Evolutionary conservation across 2,797 vertebrate genomes (phyloP).

Genomic region (Enteromius afrohamiltoni): DNA sequence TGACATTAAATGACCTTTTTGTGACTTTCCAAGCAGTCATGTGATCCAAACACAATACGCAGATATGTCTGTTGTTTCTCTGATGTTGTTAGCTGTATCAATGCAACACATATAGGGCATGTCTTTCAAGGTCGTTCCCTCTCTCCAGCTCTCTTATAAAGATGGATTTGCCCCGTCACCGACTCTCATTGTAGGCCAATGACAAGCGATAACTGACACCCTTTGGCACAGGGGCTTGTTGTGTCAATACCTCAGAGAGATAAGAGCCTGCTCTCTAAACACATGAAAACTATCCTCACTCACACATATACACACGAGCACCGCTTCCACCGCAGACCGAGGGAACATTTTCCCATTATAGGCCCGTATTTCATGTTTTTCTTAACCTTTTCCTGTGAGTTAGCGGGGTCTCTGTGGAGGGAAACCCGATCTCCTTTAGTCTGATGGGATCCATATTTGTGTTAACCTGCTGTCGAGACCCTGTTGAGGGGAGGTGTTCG

Average conservation of each 20-base stretch:
- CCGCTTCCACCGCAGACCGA: slow-evolving; percentile 9
- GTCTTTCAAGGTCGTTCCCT: slow-evolving; percentile 49
- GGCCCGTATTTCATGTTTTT: slow-evolving; percentile 39
- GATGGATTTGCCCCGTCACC: slow-evolving; percentile 47
- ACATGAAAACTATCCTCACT: slow-evolving; percentile 31
- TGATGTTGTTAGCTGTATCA: slow-evolving; percentile 51
- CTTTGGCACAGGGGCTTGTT: slow-evolving; percentile 42
- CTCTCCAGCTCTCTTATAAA: slow-evolving; percentile 28
- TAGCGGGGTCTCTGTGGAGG: slow-evolving; percentile 46
- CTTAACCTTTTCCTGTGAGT: slow-evolving; percentile 52
- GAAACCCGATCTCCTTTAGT: slow-evolving; percentile 61
- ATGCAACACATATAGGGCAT: slow-evolving; percentile 35
- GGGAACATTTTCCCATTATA: slow-evolving; percentile 26
- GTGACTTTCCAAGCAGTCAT: slow-evolving; percentile 28
- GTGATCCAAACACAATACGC: slow-evolving; percentile 10
- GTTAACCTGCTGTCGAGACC: slow-evolving; percentile 70
- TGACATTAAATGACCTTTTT: slow-evolving; percentile 10
- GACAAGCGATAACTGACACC: slow-evolving; percentile 43
- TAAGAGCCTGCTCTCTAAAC: slow-evolving; percentile 37
- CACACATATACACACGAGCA: not conserved
- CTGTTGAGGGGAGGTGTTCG: slow-evolving; percentile 66
- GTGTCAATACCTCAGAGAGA: slow-evolving; percentile 49
- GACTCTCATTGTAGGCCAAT: slow-evolving; percentile 36
- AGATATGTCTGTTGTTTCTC: slow-evolving; percentile 32
- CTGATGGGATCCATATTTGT: slow-evolving; percentile 68